Conservation (phyloP, 37 sponge, comb jelly and placozoan genomes). For the Amphimedon queenslandica region DNA sequence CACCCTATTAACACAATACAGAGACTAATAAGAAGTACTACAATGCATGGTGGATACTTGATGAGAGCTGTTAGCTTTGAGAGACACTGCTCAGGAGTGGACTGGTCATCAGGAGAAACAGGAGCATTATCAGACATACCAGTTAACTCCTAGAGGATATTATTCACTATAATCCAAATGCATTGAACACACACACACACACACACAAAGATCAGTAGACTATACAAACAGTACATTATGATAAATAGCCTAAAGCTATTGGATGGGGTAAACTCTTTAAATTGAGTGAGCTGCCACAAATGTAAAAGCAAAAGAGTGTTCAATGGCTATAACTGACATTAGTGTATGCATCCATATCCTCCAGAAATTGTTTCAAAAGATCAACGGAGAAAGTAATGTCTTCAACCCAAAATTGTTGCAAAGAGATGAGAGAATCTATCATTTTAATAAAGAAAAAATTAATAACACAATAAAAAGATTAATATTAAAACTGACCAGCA, state of each 20-base stretch:
- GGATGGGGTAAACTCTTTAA: no score
- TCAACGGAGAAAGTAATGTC: conserved; percentile 73
- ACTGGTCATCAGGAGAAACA: conserved; percentile 39
- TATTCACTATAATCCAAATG: no score
- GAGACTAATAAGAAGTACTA: not conserved
- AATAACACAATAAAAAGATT: not conserved
- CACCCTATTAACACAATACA: conserved; percentile 22
- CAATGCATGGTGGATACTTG: conserved; percentile 9
- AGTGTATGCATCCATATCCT: conserved; percentile 86
- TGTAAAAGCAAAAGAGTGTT: no score
- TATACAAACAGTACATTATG: no score
- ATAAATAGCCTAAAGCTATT: no score
- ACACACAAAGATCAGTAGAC: no score
- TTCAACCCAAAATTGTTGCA: conserved; percentile 60
- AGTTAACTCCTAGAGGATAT: conserved; percentile 47
- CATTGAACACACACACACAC: no score
- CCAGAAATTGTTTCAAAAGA: conserved; percentile 83
- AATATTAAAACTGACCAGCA: conserved; percentile 15
- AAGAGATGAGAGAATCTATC: conserved; percentile 42
- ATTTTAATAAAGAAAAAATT: not conserved
- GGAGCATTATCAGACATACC: conserved; percentile 28
- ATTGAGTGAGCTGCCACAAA: no score
- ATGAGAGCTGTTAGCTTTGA: conserved; percentile 49
- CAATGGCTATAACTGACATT: no score
- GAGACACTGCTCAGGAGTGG: conserved; percentile 55